Conservation (phyloP, 2,113 vertebrate species). For the Laterallus jamaicensis region DNA sequence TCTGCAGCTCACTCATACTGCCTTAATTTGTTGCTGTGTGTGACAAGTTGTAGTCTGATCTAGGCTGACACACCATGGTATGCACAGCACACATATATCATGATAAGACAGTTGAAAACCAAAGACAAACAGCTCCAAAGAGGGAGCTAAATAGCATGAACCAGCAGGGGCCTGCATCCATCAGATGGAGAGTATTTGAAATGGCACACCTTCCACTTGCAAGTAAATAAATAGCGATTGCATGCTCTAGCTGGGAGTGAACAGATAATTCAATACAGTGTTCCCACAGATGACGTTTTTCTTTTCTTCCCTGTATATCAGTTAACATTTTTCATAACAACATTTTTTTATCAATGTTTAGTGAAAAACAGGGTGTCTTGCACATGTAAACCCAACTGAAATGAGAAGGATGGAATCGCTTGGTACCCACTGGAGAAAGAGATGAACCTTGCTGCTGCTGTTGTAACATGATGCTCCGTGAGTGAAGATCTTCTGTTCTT, state of each 20-base stretch:
- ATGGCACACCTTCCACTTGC: conserved; percentile 40
- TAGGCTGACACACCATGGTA: conserved; percentile 40
- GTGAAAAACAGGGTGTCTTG: neutral
- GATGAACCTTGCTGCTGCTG: neutral
- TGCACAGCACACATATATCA: conserved; percentile 25
- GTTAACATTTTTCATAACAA: neutral
- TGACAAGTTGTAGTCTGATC: conserved; percentile 60
- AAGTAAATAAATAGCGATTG: conserved; percentile 9
- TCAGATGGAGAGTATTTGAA: conserved; percentile 9
- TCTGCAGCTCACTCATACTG: conserved; percentile 57
- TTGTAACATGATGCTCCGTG: neutral
- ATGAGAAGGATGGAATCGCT: neutral
- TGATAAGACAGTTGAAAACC: conserved; percentile 50
- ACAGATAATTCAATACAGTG: neutral
- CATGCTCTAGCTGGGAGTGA: neutral
- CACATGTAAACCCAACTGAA: neutral
- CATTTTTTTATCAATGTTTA: neutral
- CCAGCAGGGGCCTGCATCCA: neutral
- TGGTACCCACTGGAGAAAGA: neutral
- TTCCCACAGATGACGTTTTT: neutral
- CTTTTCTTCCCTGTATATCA: neutral
- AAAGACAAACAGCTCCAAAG: conserved; percentile 38
- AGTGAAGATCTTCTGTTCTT: neutral
- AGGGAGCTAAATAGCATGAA: neutral
- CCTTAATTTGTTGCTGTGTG: conserved; percentile 52